phyloP scores from a whole-genome alignment of 2,797 vertebrate genomes.

The Galaxias olidus region DNA sequence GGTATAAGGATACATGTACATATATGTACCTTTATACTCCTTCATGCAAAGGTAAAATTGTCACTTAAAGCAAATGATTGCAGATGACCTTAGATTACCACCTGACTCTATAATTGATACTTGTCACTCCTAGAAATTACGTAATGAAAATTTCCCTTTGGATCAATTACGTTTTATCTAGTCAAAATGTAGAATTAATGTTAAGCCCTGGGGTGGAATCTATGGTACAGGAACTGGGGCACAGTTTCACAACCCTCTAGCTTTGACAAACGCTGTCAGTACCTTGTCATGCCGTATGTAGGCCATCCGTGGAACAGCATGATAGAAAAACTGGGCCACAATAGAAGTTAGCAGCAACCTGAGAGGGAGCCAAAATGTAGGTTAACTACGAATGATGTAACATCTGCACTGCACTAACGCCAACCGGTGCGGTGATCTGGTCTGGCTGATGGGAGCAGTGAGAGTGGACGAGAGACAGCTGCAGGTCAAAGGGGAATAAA shows the following conservation, averaged over 20 bases:
- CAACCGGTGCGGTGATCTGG: conserved; percentile 28
- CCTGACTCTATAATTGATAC: too few relatives aligned
- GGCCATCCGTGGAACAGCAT: conserved; percentile 58
- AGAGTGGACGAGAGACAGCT: conserved; percentile 16
- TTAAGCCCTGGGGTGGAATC: conserved; percentile 31
- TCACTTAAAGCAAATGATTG: too few relatives aligned
- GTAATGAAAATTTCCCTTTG: too few relatives aligned
- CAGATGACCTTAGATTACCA: too few relatives aligned
- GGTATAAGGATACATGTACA: too few relatives aligned
- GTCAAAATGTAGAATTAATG: not conserved
- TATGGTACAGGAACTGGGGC: conserved; percentile 35
- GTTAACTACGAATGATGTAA: conserved; percentile 68
- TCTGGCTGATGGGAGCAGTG: conserved; percentile 5
- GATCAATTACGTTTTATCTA: too few relatives aligned
- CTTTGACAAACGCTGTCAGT: conserved; percentile 22
- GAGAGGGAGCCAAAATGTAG: conserved; percentile 67
- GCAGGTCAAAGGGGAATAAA: not conserved
- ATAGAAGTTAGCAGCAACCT: conserved; percentile 63
- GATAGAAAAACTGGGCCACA: conserved; percentile 62
- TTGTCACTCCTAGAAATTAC: too few relatives aligned
- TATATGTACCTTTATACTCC: too few relatives aligned
- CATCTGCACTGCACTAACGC: conserved; percentile 34
- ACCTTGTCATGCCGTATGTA: conserved; percentile 54
- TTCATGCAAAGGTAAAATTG: too few relatives aligned
- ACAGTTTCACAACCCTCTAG: conserved; percentile 41